Conservation (phyloP, 64 coral and sea anemone species). For the Actinia tenebrosa region DNA sequence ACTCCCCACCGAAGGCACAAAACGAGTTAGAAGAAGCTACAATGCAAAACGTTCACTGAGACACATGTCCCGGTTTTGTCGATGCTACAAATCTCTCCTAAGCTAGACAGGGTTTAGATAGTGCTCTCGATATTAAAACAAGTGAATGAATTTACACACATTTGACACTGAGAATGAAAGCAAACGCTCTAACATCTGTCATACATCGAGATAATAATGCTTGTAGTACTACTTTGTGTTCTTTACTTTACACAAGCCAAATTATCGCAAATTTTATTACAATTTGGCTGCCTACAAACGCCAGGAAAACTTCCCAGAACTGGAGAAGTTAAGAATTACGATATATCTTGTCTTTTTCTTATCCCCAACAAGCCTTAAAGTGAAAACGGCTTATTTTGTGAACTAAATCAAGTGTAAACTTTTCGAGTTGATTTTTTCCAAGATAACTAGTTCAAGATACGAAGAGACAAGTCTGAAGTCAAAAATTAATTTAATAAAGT, state of each 20-base stretch:
- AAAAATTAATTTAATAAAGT: not conserved
- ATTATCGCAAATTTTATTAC: not conserved
- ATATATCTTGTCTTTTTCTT: not conserved
- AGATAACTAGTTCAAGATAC: not conserved
- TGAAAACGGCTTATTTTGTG: not conserved
- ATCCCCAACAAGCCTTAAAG: not conserved
- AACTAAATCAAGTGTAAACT: not conserved
- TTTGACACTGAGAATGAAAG: slow-evolving; percentile 6
- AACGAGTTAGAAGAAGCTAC: not conserved
- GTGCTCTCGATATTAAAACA: slow-evolving; percentile 12
- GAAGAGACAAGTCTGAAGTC: not conserved
- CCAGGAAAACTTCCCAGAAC: not conserved
- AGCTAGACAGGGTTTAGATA: not conserved
- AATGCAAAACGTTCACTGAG: not conserved
- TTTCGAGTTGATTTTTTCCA: not conserved
- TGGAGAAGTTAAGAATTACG: not conserved
- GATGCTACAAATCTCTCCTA: not conserved
- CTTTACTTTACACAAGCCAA: not conserved
- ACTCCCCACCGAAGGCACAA: not conserved
- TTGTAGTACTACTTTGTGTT: not conserved
- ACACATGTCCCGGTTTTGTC: not conserved
- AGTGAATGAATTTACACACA: not conserved
- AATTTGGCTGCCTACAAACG: not conserved
- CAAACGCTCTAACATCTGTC: not conserved
- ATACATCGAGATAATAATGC: slow-evolving; percentile 7